Evolutionary conservation across 2,888 invertebrate genomes (phyloP), one percentile per base, ranked within the genome.

Genomic region (Cryptocheilus praepositus): DNA sequence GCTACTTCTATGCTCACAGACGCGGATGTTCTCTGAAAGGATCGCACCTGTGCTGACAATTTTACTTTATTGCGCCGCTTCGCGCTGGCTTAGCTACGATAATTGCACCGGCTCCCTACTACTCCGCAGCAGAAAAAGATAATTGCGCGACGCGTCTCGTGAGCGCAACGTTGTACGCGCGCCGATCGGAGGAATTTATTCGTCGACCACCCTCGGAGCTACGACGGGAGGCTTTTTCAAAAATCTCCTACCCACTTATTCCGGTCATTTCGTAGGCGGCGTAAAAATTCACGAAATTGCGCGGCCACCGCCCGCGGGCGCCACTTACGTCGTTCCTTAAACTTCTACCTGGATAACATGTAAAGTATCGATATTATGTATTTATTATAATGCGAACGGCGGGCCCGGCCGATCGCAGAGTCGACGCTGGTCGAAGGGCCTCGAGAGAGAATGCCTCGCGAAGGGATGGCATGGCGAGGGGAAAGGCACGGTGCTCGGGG

Each of bases 361-460:
- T 81, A 78, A 83, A 84, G 81, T 80, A 84, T 84, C 83, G 85
- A 82, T 85, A 86, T 86, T 84, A 85, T 83, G 83, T 86, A 85
- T 86, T 86, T 86, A 86, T 84, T 84, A 85, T 82, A 85, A 80
- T 80, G 75, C 80, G 80, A 76, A 69, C 76, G 69, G 21, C 1
- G 49, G 49, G 72, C 69, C 57, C 57, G 61, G 61, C 59, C 68
- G 69, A 70, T 70, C 69, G 66, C 58, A 68, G 45, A 62, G 65
- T 57, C 63, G 36, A 66, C 64, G 64, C 61, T 68, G 68, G 70
- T 76, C 71, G 64, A 71, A 64, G 64, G 70, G 55, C 61, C 62
- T 62, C 62, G 67, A 57, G 62, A 70, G 76, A 74, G 56, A 49
- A 21, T 52, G 28, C 64, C 59, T 36, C 65, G 55, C 56, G 69